These are phyloP conservation scores for Climacteris rufus DNA, from an alignment of 2,113 vertebrate species.

Conservation along the genomic window DNA sequence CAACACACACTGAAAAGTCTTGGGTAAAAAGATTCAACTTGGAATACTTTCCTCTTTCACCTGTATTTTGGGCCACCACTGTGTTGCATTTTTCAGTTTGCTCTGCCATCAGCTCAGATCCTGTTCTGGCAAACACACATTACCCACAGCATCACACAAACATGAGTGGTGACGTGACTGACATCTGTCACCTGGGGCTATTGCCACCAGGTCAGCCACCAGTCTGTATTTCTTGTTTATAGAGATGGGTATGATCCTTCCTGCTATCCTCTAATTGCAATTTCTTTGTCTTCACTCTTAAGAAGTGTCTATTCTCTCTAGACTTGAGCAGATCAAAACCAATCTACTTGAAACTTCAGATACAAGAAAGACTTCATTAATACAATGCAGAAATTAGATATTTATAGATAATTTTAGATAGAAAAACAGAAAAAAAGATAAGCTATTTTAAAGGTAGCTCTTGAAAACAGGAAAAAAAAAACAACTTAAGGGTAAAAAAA, in stretches of 20 bases:
- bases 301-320: neutral
- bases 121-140: fast-evolving
- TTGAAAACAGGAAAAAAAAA: neutral
- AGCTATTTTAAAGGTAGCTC: neutral
- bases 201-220: neutral
- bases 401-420: neutral
- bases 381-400: neutral
- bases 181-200: neutral
- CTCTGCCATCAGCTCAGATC: neutral
- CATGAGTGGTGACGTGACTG: fast-evolving
- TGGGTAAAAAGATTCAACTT: neutral
- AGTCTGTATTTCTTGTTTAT: neutral
- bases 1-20: neutral
- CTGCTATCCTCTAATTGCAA: neutral
- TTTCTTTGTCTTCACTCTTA: neutral
- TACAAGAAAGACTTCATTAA: neutral
- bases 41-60: neutral
- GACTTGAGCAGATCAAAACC: neutral
- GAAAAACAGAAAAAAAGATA: neutral
- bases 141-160: too few relatives aligned
- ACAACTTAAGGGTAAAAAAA: too few relatives aligned
- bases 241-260: neutral
- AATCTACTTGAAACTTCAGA: neutral
- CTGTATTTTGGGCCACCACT: neutral
- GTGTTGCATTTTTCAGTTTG: neutral